Evolutionary conservation across 2,888 invertebrate genomes (phyloP).

Genomic region (Byasa hedistus): DNA sequence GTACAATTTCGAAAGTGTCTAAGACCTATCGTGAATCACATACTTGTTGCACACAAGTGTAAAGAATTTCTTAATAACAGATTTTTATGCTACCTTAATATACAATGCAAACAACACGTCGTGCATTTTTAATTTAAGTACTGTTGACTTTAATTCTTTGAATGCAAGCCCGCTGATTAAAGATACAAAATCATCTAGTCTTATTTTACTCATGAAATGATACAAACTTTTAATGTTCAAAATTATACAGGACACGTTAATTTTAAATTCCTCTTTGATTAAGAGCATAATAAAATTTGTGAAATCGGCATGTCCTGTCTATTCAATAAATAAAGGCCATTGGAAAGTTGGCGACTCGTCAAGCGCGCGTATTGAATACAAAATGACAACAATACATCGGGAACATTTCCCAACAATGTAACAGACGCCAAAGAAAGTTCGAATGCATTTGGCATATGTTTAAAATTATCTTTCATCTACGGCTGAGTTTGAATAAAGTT

Average conservation of each 20-base stretch:
- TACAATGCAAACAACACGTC: background rate
- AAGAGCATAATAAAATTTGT: conserved; percentile 44
- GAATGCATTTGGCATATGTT: conserved; percentile 32
- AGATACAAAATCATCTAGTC: background rate
- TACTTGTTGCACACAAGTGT: background rate
- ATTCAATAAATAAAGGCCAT: conserved; percentile 59
- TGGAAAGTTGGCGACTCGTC: conserved; percentile 66
- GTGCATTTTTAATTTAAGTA: background rate
- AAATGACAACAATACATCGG: conserved; percentile 69
- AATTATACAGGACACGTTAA: background rate
- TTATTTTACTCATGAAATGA: background rate
- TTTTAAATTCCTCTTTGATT: conserved; percentile 29
- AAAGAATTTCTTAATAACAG: background rate
- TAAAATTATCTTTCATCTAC: conserved; percentile 41
- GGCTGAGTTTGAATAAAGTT: conserved; percentile 41
- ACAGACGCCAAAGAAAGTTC: conserved; percentile 64
- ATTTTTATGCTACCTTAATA: background rate
- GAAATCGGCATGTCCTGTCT: conserved; percentile 53
- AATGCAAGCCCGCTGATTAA: background rate
- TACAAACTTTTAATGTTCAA: background rate
- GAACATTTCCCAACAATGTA: conserved; percentile 65
- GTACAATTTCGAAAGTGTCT: conserved; percentile 57
- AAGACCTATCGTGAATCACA: conserved; percentile 7
- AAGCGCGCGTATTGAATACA: conserved; percentile 64
- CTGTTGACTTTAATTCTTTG: background rate